Base-by-base conservation (phyloP, 1,140 invertebrate genomes). In the Drosophila leontia region DNA sequence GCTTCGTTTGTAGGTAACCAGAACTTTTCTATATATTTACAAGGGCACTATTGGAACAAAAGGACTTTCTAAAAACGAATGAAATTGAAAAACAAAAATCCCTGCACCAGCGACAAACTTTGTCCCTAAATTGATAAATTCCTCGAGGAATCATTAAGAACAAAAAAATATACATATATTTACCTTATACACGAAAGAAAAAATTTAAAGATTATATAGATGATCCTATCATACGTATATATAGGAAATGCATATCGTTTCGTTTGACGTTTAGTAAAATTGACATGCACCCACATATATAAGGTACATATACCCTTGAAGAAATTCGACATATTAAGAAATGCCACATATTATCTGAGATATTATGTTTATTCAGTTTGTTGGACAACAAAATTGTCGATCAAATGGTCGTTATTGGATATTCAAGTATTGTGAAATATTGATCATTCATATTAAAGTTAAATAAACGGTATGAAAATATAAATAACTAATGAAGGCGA, bases 261-360 rank as follows among this genome's bases (percentile, higher is more conserved):
- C 81, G 81, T 84, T 84, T 72, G 67, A 84, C 81, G 82, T 84
- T 84, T 84, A 80, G 82, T 59, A 85, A 82, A 84, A 80, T 80
- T 82, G 63, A 84, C 48, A 55, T 56, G 78, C 72, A 76, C 61
- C 13, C 13, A 56, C 35, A 56, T 37, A 55, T 39, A 39, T 13
- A 80, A 57, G n/a, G n/a, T n/a, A n/a, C n/a, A 62, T 67, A 58
- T 44, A 63, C 29, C 56, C 45, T 42, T 51, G 23, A 17, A 29
- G 8, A 26, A 48, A 76, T 34, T 34, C 26, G 62, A 58, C 29
- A 32, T 44, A 77, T 68, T 58, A 65, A 37, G 39, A 67, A 67
- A 50, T 34, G 75, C 56, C 63, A 78, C 75, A 61, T 78, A 51
- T 58, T 78, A 78, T 78, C 75, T 78, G 75, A 78, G 75, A 78